A percentile compares a stretch with the other conserved stretches of the same genome.
Conservation (phyloP, 2,113 vertebrate species). For the Rhizomys pruinosus region DNA sequence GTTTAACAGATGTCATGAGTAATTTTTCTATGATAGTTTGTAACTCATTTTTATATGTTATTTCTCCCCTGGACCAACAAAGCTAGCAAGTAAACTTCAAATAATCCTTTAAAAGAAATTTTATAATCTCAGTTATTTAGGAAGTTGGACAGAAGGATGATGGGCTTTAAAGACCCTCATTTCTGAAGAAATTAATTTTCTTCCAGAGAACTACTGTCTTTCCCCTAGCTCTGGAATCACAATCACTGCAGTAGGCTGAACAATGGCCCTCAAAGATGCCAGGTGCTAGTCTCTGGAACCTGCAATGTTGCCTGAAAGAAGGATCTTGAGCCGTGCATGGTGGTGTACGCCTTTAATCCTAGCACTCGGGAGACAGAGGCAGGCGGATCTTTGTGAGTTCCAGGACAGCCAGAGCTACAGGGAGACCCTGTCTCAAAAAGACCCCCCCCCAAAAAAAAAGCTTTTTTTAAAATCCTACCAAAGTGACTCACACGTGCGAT, state of each 20-base stretch:
- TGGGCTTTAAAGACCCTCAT: neutral
- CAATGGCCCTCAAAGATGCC: neutral
- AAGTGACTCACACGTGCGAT: neutral
- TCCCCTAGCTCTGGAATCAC: slow-evolving; percentile 8
- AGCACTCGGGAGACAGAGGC: too few relatives aligned
- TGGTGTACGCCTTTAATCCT: too few relatives aligned
- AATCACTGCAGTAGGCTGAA: neutral
- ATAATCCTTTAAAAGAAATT: slow-evolving; percentile 4
- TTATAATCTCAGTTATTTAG: neutral
- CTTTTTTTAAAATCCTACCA: neutral
- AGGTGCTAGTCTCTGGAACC: neutral
- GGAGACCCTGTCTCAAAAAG: too few relatives aligned
- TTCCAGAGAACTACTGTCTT: neutral
- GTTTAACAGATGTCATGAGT: neutral
- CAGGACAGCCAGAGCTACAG: too few relatives aligned
- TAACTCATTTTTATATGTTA: slow-evolving; percentile 40
- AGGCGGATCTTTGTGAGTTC: too few relatives aligned
- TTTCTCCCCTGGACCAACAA: slow-evolving; percentile 23
- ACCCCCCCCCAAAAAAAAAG: slow-evolving; percentile 27
- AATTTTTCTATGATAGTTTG: neutral
- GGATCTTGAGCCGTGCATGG: too few relatives aligned
- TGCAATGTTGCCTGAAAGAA: neutral
- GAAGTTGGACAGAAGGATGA: neutral
- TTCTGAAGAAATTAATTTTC: slow-evolving; percentile 20
- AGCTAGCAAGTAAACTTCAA: slow-evolving; percentile 28